A percentile compares a stretch with the other conserved stretches of the same genome.
phyloP scores from a whole-genome alignment of 2,888 invertebrate species.

The Euspilapteryx auroguttella region DNA sequence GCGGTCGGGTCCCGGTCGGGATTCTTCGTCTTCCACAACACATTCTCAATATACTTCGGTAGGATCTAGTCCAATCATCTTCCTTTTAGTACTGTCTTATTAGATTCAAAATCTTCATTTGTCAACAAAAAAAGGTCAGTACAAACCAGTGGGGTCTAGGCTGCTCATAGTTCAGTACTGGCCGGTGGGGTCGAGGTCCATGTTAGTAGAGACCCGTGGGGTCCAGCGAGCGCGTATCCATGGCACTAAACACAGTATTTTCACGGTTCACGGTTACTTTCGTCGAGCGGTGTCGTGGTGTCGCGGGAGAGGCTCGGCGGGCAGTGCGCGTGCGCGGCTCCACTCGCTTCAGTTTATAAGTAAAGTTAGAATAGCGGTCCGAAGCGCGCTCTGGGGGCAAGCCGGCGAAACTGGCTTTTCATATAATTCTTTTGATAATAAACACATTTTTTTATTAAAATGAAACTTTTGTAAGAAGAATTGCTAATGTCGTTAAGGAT shows the following conservation, averaged over 20 bases:
- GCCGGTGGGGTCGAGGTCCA: slow-evolving; percentile 37
- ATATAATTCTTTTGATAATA: too few species aligned
- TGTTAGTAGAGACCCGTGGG: slow-evolving; percentile 49
- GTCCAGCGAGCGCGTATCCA: slow-evolving; percentile 48
- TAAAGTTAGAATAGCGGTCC: too few species aligned
- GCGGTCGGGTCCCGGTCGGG: slow-evolving; percentile 38
- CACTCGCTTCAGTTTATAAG: too few species aligned
- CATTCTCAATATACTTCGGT: slow-evolving; percentile 51
- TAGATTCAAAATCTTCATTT: neutral
- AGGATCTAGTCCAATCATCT: slow-evolving; percentile 44
- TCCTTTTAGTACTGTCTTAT: slow-evolving; percentile 11
- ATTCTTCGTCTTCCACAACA: slow-evolving; percentile 50
- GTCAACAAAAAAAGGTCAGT: slow-evolving; percentile 1
- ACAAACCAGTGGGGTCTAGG: slow-evolving; percentile 6
- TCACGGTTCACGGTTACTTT: too few species aligned
- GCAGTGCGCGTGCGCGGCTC: neutral
- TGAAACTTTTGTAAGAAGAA: too few species aligned
- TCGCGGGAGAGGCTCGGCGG: neutral
- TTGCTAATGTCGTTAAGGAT: too few species aligned
- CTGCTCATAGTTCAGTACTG: slow-evolving; percentile 17
- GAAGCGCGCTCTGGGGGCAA: too few species aligned
- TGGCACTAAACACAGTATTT: slow-evolving; percentile 22
- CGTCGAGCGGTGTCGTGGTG: neutral
- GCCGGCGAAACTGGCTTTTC: too few species aligned
- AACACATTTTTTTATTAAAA: too few species aligned